Base-by-base conservation (phyloP, 2,797 vertebrate genomes). In the Loris lydekkerianus region DNA sequence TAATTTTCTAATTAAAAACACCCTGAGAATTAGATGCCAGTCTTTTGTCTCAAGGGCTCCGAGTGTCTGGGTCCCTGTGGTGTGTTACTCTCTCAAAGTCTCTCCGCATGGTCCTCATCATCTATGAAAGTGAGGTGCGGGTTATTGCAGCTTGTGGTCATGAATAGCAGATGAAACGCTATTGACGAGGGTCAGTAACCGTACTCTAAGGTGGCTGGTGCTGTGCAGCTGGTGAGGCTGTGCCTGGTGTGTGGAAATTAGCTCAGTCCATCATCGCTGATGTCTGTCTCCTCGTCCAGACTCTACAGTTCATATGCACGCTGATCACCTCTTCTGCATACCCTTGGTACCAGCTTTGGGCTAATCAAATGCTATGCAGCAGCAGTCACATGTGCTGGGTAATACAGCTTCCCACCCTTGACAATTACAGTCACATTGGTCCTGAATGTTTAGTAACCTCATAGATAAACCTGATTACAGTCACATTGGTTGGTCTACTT, bases 1-100 rank as follows among this genome's bases (percentile, higher is more conserved):
- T 67, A 83, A 67, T 73, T 91, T 92, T 83, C 53, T 76, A 56
- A 84, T 76, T 67, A 85, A 84, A 92, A 93, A 61, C 25, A 86
- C 37, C n/a, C 13, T 3, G 76, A 58, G 10, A 23, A 23, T 86
- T 27, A 37, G 46, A 73, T 82, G 72, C 58, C 67, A 0, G 73
- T 80, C 91, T 34, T 91, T 46, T 83, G 31, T 94, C 2, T 53
- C 82, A 56, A 40, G 25, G 23, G 13, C 23, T 95, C 11, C 31
- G 53, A 93, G 34, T 69, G 37, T 81, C 46, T 84, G 40, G 34
- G n/a, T 61, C 23, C 7, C 31, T 34, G 14, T 65, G 4, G 0
- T 75, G 27, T 80, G 15, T 13, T 89, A 27, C 53, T 10, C 17
- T 56, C 72, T 91, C 31, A 56, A 49, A 1, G 31, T 76, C 37